Evolutionary conservation across 2,113 vertebrate genomes (phyloP), one percentile per base, ranked within the genome.

Genomic region (Halichoerus grypus): DNA sequence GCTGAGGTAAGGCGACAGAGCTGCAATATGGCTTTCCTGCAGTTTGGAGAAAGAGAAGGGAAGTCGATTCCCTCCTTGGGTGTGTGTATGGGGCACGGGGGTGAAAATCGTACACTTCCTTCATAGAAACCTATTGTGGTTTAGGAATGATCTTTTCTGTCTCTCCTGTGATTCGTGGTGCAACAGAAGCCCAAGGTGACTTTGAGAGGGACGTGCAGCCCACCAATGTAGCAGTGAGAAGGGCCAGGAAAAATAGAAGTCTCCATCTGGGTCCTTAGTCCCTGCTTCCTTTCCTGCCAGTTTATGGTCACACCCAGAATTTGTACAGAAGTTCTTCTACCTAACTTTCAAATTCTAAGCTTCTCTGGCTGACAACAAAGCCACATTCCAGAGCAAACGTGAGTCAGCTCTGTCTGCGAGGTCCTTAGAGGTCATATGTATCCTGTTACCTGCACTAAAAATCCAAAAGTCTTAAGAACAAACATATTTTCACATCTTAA

Each of bases 391-490:
- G 57, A 61, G 88, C 65, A 31, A 71, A 65, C 6, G 19, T 4
- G 19, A 88, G 36, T 28, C 10, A 7, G 55, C 3, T 5, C 51
- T 55, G 36, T 33, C 46, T 51, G 49, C 21, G 19, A 59, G 59
- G 5, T 36, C 2, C 0, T 79, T 8, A 21, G 42, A 49, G 61
- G 63, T 10, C 1, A 0, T 19, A 10, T 4, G 57, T 36, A 18
- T n/a, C n/a, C 14, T 5, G 21, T 71, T 31, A 15, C 19, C 21
- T 31, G 9, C 3, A 4, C 21, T 26, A 61, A 46, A 36, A 94
- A 53, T 51, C 72, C 55, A 22, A 15, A 1, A 26, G 33, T 71
- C 31, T 63, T 53, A 69, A 59, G 69, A 95, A 46, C 46, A 46
- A 46, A 46, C 46, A 46, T 46, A 46, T 46, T 46, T 46, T 46